Evolutionary conservation across 2,797 vertebrate genomes (phyloP).

Genomic region (Gymnothorax reevesii): DNA sequence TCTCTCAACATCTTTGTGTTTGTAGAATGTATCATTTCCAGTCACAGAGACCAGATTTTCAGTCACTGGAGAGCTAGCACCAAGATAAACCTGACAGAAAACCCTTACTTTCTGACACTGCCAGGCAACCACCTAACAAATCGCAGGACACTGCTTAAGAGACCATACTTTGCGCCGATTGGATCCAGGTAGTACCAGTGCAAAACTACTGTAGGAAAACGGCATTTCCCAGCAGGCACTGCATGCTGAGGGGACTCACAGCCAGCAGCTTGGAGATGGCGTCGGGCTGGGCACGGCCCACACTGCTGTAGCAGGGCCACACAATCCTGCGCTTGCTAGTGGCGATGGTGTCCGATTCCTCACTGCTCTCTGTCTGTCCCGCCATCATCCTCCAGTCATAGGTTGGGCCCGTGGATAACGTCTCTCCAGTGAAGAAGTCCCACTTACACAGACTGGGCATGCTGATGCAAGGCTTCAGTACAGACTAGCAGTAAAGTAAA

Average conservation of each 20-base stretch:
- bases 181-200: background rate
- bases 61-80: too few relatives aligned
- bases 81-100: too few relatives aligned
- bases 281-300: constrained; percentile 85
- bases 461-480: constrained; percentile 84
- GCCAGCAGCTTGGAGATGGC: constrained; percentile 89
- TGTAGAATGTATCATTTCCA: too few relatives aligned
- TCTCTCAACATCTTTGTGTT: too few relatives aligned
- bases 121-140: too few relatives aligned
- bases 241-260: constrained; percentile 68
- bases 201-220: background rate
- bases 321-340: constrained; percentile 89
- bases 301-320: constrained; percentile 94
- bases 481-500: constrained; percentile 58
- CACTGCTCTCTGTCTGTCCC: constrained; percentile 65
- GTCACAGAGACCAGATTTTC: too few relatives aligned
- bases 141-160: too few relatives aligned
- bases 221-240: constrained; percentile 1
- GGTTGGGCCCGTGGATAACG: constrained; percentile 86
- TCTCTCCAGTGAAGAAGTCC: constrained; percentile 94
- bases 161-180: too few relatives aligned
- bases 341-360: constrained; percentile 75
- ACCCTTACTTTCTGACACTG: too few relatives aligned
- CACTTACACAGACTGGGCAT: constrained; percentile 89
- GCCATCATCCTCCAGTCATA: constrained; percentile 89